Conservation (phyloP, 2,113 vertebrate species). For the Parus major region DNA sequence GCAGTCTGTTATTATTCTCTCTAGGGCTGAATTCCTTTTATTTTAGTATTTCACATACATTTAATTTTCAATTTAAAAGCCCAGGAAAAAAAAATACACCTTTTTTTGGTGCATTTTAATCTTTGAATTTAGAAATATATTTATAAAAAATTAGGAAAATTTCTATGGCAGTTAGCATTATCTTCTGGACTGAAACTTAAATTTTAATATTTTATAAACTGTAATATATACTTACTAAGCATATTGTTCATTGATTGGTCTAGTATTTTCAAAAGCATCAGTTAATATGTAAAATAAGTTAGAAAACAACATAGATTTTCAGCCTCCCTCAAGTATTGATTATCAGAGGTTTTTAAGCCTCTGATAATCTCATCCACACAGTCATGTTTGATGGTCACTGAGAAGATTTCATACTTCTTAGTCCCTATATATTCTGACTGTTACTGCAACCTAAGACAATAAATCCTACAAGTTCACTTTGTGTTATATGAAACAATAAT, state of each 20-base stretch:
- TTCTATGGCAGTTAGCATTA: not conserved
- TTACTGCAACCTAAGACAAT: not conserved
- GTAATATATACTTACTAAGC: not conserved
- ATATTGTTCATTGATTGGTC: not conserved
- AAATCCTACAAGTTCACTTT: not conserved
- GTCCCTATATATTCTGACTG: not conserved
- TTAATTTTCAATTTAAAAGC: not conserved
- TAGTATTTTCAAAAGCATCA: not conserved
- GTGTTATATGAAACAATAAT: not conserved
- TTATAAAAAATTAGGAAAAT: not conserved
- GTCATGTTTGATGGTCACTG: not conserved
- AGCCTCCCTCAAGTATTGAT: not conserved
- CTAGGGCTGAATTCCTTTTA: not conserved
- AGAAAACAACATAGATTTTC: not conserved
- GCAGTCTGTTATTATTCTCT: not conserved
- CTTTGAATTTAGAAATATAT: not conserved
- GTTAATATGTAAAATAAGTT: not conserved
- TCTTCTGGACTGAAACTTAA: not conserved
- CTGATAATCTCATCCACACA: not conserved
- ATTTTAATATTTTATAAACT: not conserved
- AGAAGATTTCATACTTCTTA: not conserved
- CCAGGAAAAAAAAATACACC: not conserved
- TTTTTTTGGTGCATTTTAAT: not conserved
- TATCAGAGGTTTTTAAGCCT: not conserved
- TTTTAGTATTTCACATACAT: not conserved